Percentiles rank a stretch among this genome's conserved stretches.
Evolutionary conservation across 30 jellyfish, hydroid and myxozoan species (phyloP).

Genomic region (Aurelia sp.): DNA sequence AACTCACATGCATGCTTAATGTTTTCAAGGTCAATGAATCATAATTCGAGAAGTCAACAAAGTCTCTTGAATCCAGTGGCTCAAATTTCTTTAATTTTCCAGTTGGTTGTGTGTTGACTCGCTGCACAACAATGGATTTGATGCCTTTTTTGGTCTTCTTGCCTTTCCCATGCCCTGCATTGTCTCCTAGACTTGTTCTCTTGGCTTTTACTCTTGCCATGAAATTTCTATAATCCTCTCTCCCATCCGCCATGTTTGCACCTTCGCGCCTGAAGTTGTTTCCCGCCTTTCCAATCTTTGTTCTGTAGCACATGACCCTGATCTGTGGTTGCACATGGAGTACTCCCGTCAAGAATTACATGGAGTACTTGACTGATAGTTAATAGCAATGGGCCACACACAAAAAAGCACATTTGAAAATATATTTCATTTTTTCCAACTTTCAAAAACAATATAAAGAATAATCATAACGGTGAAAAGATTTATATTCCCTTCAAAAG

Average conservation of each 20-base stretch:
- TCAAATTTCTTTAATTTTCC: conserved; percentile 35
- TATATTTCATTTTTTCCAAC: background rate
- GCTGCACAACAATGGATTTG: conserved; percentile 25
- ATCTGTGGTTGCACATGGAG: conserved; percentile 4
- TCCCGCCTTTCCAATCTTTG: background rate
- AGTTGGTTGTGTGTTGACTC: conserved; percentile 32
- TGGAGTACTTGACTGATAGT: too few species aligned
- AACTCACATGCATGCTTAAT: conserved; percentile 45
- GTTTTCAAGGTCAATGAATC: conserved; percentile 4
- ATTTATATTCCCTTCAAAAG: background rate
- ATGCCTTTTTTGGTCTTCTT: background rate
- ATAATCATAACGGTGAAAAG: too few species aligned
- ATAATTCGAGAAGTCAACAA: conserved; percentile 21
- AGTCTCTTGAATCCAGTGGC: conserved; percentile 24
- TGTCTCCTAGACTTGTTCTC: background rate
- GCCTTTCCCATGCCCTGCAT: background rate
- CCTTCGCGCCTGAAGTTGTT: background rate
- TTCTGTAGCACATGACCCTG: background rate
- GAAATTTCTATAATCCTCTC: background rate
- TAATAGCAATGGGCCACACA: too few species aligned
- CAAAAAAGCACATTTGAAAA: background rate
- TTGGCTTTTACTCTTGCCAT: conserved; percentile 11
- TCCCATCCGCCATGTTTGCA: background rate
- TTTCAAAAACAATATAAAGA: too few species aligned
- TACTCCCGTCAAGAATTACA: background rate